Evolutionary conservation across 2,113 vertebrate species (phyloP), one percentile per base, ranked within the genome.

Genomic region (Atrichornis clamosus): DNA sequence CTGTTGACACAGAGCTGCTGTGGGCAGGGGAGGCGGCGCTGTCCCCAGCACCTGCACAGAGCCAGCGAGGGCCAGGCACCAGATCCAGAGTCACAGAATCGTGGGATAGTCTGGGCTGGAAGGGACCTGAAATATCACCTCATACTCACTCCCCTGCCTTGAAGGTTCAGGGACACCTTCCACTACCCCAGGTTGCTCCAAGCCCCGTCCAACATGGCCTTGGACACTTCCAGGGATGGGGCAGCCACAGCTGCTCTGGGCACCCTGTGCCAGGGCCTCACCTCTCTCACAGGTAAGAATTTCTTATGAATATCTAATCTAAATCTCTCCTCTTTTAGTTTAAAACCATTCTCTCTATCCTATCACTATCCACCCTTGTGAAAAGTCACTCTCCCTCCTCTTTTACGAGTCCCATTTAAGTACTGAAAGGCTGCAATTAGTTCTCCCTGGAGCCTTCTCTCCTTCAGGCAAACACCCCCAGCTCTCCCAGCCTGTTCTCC

Each of bases 111-210:
- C 28, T 44, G 52, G 18, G 27, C 8, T 74, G 23, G 27, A n/a
- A 46, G 33, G 13, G 11, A 30, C 28, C 10, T n/a, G 30, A 37
- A 44, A 52, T 59, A 28, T 7, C 39, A 37, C 5, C 37, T 89
- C 23, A 32, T 59, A 47, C 15, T 49, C 32, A 59, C 3, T 4
- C 33, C 13, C 15, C 27, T 44, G 52, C 37, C 63, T 20, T 39
- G 27, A 28, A 59, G 41, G 22, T 28, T 74, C 52, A 74, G 23
- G 53, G 33, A 44, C 46, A 39, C 0, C 16, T 82, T 2, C 37
- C 15, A 52, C 27, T 1, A 0, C 0, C 1, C 50, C 8, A 5
- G 42, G 28, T 0, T 35, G 77, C 23, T 30, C 69, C 68, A 6
- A 80, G 12, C 3, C 42, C 67, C 3, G 11, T 35, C 14, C 76